Evolutionary conservation across 2,797 vertebrate species (phyloP), one percentile per base, ranked within the genome.

Genomic region (Oryzias sinensis): DNA sequence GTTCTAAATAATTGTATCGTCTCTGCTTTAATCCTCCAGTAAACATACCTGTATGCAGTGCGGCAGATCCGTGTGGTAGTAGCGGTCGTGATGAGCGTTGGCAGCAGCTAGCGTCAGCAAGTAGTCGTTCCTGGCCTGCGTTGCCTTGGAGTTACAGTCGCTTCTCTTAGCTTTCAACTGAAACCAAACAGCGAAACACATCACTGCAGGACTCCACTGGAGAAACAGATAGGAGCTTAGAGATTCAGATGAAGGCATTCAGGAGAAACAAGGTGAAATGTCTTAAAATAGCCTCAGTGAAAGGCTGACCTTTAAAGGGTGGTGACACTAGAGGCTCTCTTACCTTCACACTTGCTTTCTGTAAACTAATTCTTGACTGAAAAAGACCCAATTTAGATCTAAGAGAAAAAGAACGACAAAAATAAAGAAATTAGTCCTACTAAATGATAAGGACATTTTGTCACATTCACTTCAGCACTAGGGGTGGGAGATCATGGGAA

Each of bases 291-390:
- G 15, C 56, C 5, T 0, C 18, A 5, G 24, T 63, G 25, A 62
- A 59, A 29, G 61, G 17, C 29, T 9, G 33, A 53, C 41, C 27
- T 62, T 6, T 11, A 52, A 17, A 4, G 5, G 0, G 6, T 42
- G 55, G 49, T 65, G 16, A 50, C 5, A 44, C 6, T 61, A 33
- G 44, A 20, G 8, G 33, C 5, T 1, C 25, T 49, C 94, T 94
- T 83, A 99, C 97, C 95, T 99, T 99, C 20, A 98, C 95, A 56
- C 95, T 99, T 57, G 97, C 97, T 90, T 98, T 99, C 91, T 99
- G 97, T 95, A 99, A 96, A 94, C 96, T 98, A 94, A 98, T 97
- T 91, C 96, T 94, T 68, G 96, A 99, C 81, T 99, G 97, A 79
- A 98, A 99, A 85, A 99, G 93, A 87, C 94, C 96, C 90, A 99